Conservation (phyloP, 2,888 invertebrate genomes). For the Pristionchus entomophagus region DNA sequence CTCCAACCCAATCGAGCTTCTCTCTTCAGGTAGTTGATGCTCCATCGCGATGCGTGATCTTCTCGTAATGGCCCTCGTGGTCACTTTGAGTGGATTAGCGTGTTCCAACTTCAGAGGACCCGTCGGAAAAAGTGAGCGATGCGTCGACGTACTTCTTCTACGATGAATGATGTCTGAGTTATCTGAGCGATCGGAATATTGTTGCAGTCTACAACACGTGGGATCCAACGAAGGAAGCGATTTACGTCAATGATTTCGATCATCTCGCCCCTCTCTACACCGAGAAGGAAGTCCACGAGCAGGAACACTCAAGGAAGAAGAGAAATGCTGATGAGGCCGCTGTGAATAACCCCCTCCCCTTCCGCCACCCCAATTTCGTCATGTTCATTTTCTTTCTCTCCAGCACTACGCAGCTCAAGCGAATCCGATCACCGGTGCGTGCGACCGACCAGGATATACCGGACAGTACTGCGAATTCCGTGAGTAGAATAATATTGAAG, state of each 20-base stretch:
- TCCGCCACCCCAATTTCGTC: not conserved
- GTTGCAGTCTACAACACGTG: constrained; percentile 39
- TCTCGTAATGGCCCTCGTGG: constrained; percentile 15
- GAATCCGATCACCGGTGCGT: constrained; percentile 44
- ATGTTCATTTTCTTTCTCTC: not conserved
- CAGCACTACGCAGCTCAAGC: not conserved
- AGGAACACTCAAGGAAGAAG: constrained; percentile 42
- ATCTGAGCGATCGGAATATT: not conserved
- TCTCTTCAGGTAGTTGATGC: constrained; percentile 16
- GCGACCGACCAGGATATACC: constrained; percentile 65
- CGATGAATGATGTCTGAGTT: not conserved
- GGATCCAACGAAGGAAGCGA: not conserved
- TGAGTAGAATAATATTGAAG: constrained; percentile 50
- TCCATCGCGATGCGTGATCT: not conserved
- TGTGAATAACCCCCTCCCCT: not conserved
- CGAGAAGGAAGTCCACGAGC: constrained; percentile 28
- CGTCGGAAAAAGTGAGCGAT: not conserved
- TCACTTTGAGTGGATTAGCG: not conserved
- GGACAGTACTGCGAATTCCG: constrained; percentile 67
- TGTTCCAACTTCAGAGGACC: constrained; percentile 13
- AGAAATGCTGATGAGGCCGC: constrained; percentile 25
- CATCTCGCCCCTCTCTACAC: constrained; percentile 9
- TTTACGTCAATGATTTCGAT: constrained; percentile 33
- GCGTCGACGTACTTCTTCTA: not conserved
- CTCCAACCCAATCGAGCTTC: not conserved